Base-by-base conservation (phyloP, 2,797 vertebrate species). In the Rhabdophis nuchalis region DNA sequence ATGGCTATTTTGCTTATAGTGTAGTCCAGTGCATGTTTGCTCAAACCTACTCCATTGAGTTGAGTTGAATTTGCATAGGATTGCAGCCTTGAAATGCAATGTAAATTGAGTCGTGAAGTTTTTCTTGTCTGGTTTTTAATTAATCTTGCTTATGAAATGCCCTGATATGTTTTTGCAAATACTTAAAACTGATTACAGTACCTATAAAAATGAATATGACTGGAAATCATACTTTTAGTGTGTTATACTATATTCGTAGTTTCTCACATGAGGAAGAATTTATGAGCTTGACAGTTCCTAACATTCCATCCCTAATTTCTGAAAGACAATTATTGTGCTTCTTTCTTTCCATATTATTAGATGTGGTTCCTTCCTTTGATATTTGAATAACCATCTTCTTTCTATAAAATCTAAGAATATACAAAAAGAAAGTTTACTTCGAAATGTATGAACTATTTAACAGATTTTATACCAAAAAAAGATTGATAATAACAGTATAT, bases 401-500 rank as follows among this genome's bases (percentile, higher is more conserved):
- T 82, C 36, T 32, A 9, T 88, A 41, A 58, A 18, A 41, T 85
- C 41, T 27, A 88, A 58, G 52, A 91, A 92, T 56, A 32, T 88
- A 23, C 36, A 88, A 64, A 60, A 60, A 60, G 14, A 41, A 23
- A 20, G 32, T 88, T 89, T 6, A 82, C 85, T 23, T 29, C 54
- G 56, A 88, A 20, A 88, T 91, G 16, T 57, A 12, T 50, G 36
- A 56, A 77, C 18, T 8, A 92, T 1, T 10, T 88, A 88, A 86
- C 93, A 95, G 58, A n/a, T 94, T 32, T 61, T 53, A 23, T 93
- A 56, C 20, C 54, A 9, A 2, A 10, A 7, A 41, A 27, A 23
- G 27, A 36, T 91, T 56, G n/a, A 32, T 90, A 46, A 88, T 23
- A 56, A 53, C 2, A 88, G 29, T 18, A 25, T 14, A n/a, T 92